phyloP scores from a whole-genome alignment of 2,797 vertebrate genomes.

The Sparidentex hasta region DNA sequence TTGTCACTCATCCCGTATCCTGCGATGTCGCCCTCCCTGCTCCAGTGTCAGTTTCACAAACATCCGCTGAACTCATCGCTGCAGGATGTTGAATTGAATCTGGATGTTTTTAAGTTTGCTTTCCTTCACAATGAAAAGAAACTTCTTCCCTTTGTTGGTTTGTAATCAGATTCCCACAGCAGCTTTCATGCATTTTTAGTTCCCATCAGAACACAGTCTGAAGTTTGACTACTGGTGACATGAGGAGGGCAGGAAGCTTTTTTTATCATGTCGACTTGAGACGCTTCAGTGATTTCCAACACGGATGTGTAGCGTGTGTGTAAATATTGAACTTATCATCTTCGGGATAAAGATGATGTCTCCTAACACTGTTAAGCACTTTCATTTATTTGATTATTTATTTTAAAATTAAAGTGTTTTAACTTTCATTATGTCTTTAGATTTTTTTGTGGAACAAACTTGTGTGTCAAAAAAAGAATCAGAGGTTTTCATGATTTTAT shows the following conservation, averaged over 20 bases:
- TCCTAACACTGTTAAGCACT: constrained; percentile 70
- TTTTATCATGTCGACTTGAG: constrained; percentile 13
- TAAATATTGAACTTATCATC: constrained; percentile 19
- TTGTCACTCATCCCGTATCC: not conserved
- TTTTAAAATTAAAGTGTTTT: constrained; percentile 75
- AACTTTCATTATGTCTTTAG: constrained; percentile 1
- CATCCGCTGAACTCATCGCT: constrained; percentile 16
- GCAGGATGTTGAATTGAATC: constrained; percentile 23
- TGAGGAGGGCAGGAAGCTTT: not conserved
- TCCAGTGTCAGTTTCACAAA: constrained; percentile 1
- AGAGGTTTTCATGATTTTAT: constrained; percentile 68
- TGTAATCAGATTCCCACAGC: not conserved
- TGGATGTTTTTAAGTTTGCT: constrained; percentile 9
- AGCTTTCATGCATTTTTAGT: constrained; percentile 9
- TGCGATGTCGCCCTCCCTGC: too few species aligned
- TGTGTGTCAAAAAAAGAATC: not conserved
- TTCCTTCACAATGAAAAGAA: not conserved
- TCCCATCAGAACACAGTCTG: constrained; percentile 6
- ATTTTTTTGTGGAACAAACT: not conserved
- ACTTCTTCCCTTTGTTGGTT: not conserved
- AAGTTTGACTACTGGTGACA: constrained; percentile 15
- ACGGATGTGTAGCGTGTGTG: not conserved
- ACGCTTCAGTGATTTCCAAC: constrained; percentile 24
- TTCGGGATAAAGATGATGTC: constrained; percentile 27
- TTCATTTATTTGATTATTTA: constrained; percentile 78